phyloP scores from a whole-genome alignment of 2,113 vertebrate genomes.

The Gracilinanus agilis region DNA sequence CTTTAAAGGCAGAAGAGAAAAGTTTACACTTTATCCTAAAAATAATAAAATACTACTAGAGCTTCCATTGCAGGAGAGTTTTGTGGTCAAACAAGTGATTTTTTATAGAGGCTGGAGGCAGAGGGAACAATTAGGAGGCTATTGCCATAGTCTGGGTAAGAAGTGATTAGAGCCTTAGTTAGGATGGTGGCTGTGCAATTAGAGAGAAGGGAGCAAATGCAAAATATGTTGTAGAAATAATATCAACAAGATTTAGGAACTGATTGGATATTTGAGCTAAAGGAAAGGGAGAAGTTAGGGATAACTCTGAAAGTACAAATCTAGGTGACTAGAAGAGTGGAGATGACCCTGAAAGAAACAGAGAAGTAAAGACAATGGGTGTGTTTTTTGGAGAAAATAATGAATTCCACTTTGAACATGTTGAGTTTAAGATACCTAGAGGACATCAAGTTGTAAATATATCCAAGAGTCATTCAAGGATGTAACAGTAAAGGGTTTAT shows the following conservation, averaged over 20 bases:
- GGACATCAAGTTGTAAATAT: not conserved
- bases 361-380: not conserved
- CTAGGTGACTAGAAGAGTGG: not conserved
- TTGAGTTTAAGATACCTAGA: too few relatives aligned
- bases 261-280: not conserved
- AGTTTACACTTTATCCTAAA: not conserved
- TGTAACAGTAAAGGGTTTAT: not conserved
- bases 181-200: not conserved
- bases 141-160: not conserved
- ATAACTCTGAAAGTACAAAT: not conserved
- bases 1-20: not conserved
- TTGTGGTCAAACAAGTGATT: not conserved
- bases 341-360: not conserved
- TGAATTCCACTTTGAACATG: too few relatives aligned
- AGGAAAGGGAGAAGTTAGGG: not conserved
- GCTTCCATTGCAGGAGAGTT: not conserved
- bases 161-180: not conserved
- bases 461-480: not conserved
- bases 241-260: not conserved
- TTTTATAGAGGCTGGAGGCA: not conserved
- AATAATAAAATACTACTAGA: not conserved
- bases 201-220: not conserved
- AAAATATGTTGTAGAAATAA: not conserved
- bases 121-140: not conserved
- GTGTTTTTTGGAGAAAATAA: not conserved